Conservation (phyloP, 2,797 vertebrate species). For the Notolabrus celidotus region DNA sequence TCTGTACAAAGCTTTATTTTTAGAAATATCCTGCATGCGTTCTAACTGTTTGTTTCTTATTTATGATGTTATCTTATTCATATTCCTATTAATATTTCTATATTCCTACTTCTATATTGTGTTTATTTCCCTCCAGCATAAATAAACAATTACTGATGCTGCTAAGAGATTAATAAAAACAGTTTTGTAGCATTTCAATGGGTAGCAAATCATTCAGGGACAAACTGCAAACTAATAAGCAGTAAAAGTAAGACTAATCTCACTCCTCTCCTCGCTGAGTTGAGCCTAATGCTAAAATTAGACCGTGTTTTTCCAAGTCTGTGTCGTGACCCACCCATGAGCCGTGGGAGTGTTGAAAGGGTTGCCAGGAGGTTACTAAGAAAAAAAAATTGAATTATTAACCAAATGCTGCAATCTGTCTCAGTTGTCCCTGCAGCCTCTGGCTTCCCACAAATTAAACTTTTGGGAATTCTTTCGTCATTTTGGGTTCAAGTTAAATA, state of each 20-base stretch:
- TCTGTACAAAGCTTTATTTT: too few species aligned
- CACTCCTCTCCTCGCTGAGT: neutral
- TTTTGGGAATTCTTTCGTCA: neutral
- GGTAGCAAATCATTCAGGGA: conserved; percentile 2
- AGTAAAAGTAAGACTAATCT: conserved; percentile 18
- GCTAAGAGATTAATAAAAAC: neutral
- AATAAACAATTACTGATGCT: too few species aligned
- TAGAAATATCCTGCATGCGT: too few species aligned
- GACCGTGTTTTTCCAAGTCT: conserved; percentile 13
- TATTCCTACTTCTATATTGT: too few species aligned
- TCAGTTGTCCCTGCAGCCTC: conserved; percentile 17
- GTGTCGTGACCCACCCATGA: conserved; percentile 3
- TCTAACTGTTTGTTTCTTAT: too few species aligned
- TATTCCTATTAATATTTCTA: too few species aligned
- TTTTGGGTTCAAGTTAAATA: neutral
- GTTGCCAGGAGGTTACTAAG: neutral
- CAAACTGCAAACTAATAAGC: conserved; percentile 3
- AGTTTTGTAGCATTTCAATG: neutral
- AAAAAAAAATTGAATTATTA: conserved; percentile 29
- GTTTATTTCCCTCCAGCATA: too few species aligned
- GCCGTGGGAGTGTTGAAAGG: conserved; percentile 10
- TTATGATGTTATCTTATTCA: too few species aligned
- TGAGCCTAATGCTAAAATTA: conserved; percentile 19
- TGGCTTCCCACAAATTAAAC: conserved; percentile 6
- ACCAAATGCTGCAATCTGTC: neutral